These are phyloP conservation scores for Eulemur rubriventer DNA, from an alignment of 2,797 vertebrate genomes.

Conservation along the genomic window DNA sequence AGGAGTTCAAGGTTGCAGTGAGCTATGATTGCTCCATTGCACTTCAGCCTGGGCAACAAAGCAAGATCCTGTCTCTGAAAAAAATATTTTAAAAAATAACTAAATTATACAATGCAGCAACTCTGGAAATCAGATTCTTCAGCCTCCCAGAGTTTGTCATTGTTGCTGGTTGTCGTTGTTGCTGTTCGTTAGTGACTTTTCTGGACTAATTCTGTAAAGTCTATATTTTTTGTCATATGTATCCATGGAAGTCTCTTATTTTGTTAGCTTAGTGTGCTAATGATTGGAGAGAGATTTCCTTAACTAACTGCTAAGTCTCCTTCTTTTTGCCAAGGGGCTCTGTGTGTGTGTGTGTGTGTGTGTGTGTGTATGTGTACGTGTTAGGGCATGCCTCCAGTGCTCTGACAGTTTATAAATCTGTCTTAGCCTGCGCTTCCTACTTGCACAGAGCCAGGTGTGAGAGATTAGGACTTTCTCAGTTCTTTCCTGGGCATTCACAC, in stretches of 20 bases:
- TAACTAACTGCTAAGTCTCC: background rate
- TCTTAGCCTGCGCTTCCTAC: background rate
- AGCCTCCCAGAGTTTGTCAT: background rate
- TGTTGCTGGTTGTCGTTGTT: background rate
- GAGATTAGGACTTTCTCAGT: background rate
- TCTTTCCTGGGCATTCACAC: background rate
- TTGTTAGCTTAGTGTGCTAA: background rate
- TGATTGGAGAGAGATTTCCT: slow-evolving; percentile 15
- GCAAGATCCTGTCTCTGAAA: background rate
- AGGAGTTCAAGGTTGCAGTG: background rate
- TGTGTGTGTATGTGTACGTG: background rate
- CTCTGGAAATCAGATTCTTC: background rate
- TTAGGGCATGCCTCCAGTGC: background rate
- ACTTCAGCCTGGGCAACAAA: background rate
- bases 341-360: background rate
- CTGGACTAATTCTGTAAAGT: slow-evolving; percentile 3
- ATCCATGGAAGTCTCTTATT: background rate
- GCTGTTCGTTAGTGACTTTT: background rate
- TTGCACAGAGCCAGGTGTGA: background rate
- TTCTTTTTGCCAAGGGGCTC: background rate
- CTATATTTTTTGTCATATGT: background rate
- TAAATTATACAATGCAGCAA: background rate
- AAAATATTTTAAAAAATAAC: background rate
- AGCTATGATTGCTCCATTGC: too few species aligned
- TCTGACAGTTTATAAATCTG: background rate